phyloP scores from a whole-genome alignment of 2,797 vertebrate genomes.

The Gobionotothen gibberifrons region DNA sequence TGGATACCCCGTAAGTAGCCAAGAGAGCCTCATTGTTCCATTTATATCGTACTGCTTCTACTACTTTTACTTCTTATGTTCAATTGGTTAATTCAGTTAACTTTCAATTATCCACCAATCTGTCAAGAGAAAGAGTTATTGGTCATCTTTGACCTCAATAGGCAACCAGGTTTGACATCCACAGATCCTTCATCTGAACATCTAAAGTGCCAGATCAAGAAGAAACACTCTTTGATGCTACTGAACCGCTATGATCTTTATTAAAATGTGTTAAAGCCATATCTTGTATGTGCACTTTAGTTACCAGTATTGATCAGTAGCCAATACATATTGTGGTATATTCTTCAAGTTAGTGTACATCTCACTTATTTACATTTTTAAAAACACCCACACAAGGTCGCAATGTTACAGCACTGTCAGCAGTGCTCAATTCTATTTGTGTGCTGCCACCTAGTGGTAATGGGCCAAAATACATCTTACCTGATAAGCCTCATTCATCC shows the following conservation, averaged over 20 bases:
- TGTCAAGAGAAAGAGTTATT: neutral
- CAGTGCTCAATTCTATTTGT: slow-evolving; percentile 35
- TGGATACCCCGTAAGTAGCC: slow-evolving; percentile 86
- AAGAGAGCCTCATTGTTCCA: slow-evolving; percentile 10
- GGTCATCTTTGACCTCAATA: neutral
- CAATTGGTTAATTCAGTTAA: slow-evolving; percentile 12
- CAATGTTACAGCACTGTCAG: neutral
- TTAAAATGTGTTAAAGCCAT: neutral
- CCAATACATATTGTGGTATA: too few species aligned
- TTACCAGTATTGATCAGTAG: neutral
- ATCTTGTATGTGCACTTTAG: neutral
- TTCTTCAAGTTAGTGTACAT: neutral
- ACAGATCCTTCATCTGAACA: slow-evolving; percentile 1
- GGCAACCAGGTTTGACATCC: neutral
- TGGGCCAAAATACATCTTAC: neutral
- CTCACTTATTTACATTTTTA: slow-evolving; percentile 9
- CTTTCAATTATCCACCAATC: neutral
- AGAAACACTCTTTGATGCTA: neutral
- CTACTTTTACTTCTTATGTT: slow-evolving; percentile 6
- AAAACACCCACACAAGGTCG: slow-evolving; percentile 12
- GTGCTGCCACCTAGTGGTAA: slow-evolving; percentile 75
- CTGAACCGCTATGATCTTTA: neutral
- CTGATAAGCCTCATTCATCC: slow-evolving; percentile 70
- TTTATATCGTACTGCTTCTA: neutral
- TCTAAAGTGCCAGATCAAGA: neutral